phyloP scores from a whole-genome alignment of 2,113 vertebrate genomes.

The Sciurus niger region DNA sequence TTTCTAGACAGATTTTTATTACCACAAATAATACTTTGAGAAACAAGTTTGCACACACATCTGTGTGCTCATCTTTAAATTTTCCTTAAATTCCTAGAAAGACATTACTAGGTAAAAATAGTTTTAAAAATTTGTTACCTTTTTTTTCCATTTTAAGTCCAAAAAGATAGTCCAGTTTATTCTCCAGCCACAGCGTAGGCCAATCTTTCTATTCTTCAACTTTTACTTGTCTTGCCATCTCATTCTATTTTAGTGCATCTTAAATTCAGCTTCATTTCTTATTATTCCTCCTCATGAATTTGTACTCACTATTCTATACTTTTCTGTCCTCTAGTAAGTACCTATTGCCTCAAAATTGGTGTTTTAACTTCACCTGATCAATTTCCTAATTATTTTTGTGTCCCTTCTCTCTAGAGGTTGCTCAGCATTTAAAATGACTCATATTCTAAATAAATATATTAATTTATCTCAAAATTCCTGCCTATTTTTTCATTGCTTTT shows the following conservation, averaged over 20 bases:
- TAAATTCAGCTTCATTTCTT: slow-evolving; percentile 22
- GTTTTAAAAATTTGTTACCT: background rate
- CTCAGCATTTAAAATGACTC: background rate
- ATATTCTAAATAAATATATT: background rate
- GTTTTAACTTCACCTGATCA: slow-evolving; percentile 1
- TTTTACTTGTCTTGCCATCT: background rate
- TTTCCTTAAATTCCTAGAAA: slow-evolving; percentile 20
- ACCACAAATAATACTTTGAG: background rate
- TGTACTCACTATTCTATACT: background rate
- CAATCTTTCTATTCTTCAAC: background rate
- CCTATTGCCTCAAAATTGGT: background rate
- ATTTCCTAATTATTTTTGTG: background rate
- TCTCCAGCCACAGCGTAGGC: background rate
- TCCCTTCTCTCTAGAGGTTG: background rate
- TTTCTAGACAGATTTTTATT: slow-evolving; percentile 16
- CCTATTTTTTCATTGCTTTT: background rate
- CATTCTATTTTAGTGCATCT: background rate
- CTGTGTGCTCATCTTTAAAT: slow-evolving; percentile 20
- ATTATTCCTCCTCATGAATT: background rate
- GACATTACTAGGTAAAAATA: background rate
- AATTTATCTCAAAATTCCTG: background rate
- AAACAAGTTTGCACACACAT: background rate
- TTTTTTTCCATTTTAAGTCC: background rate
- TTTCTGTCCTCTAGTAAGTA: background rate
- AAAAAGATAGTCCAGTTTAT: background rate